These are phyloP conservation scores for Glossophaga mutica DNA, from an alignment of 2,797 vertebrate species.

Conservation along the genomic window DNA sequence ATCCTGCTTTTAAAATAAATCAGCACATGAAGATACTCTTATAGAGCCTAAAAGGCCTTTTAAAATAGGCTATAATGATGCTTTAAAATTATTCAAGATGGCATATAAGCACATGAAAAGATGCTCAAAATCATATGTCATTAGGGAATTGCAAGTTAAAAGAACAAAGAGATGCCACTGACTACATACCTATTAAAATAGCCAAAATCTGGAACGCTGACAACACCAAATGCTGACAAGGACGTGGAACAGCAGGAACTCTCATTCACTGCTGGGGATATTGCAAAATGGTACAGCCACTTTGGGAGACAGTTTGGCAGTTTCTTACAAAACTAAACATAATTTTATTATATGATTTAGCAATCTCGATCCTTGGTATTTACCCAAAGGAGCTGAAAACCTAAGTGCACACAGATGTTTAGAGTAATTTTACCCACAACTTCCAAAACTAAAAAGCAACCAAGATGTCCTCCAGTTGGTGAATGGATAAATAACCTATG, in stretches of 20 bases:
- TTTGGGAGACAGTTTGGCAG: neutral
- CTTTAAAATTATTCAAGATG: slow-evolving; percentile 37
- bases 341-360: neutral
- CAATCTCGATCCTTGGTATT: neutral
- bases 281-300: neutral
- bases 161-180: neutral
- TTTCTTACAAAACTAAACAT: slow-evolving; percentile 6
- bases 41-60: neutral
- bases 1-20: slow-evolving; percentile 3
- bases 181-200: neutral
- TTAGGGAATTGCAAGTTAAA: slow-evolving; percentile 30
- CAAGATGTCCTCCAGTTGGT: slow-evolving; percentile 15
- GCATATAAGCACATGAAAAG: neutral
- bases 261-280: neutral
- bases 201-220: slow-evolving; percentile 9
- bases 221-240: neutral
- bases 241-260: neutral
- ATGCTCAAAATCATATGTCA: neutral
- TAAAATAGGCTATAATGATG: neutral
- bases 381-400: slow-evolving; percentile 6
- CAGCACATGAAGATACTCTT: neutral
- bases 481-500: neutral
- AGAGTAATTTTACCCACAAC: neutral
- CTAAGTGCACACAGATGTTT: neutral
- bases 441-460: neutral